Base-by-base conservation (phyloP, 2,888 invertebrate genomes). In the Leptogaster cylindrica region DNA sequence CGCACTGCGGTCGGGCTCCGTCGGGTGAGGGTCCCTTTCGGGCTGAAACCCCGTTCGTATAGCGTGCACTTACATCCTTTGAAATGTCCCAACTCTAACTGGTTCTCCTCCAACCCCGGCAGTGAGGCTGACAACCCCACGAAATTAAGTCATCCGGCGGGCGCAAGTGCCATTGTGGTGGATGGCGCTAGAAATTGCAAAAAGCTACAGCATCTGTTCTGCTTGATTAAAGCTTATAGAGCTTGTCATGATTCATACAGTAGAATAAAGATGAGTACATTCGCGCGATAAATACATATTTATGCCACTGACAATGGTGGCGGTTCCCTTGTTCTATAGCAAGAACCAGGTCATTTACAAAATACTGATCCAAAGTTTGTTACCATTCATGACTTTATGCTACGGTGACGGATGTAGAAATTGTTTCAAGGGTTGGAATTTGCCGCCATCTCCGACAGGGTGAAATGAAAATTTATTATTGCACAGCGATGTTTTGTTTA, bases 401-500 rank as follows among this genome's bases (percentile, higher is more conserved):
- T 44, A 20, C 18, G 28, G 23, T 44, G 61, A 61, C 61, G 44
- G 44, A 61, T 61, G 61, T 44, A 61, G 61, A 44, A 61, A 61
- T 61, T 61, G 61, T 61, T 44, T 61, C 41, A 61, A 61, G 61
- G 44, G 61, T 27, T 44, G 61, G 31, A 27, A 61, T 61, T 61
- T 61, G 41, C 41, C 61, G 20, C 50, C 25, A 25, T 61, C 44
- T 27, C 44, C 61, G 61, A 33, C 61, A 61, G 25, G 33, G 27
- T 7, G 36, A 44, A 61, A 61, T 61, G 61, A 61, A 61, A 61
- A 61, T 61, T 61, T 61, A 61, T 61, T 61, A 61, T 61, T 61
- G 61, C 44, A 61, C 61, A 44, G 61, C 61, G 44, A 61, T 61
- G 61, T 61, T 61, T 61, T 61, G 61, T 61, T 61, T 61, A 61